These are phyloP conservation scores for Drosophila ananassae DNA, from an alignment of 1,140 invertebrate species.

Conservation along the genomic window DNA sequence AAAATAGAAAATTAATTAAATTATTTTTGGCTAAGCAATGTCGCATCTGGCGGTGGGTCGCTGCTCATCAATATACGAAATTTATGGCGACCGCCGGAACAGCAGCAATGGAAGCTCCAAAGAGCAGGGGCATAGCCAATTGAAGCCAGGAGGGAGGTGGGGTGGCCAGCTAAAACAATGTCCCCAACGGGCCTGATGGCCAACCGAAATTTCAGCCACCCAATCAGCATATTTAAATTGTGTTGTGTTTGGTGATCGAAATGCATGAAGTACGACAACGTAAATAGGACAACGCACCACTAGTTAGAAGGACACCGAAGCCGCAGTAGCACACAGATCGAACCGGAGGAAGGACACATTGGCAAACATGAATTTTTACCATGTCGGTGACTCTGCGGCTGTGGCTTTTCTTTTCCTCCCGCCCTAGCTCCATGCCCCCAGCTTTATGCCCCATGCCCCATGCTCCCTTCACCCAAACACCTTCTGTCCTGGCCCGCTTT, in stretches of 20 bases:
- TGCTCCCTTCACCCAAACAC: neutral
- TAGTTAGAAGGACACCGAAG: conserved; percentile 46
- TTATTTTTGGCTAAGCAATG: conserved; percentile 64
- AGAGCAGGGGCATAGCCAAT: conserved; percentile 57
- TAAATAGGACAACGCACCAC: conserved; percentile 66
- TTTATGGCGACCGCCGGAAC: conserved; percentile 55
- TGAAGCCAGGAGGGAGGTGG: conserved; percentile 45
- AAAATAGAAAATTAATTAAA: conserved; percentile 65
- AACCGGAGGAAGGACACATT: conserved; percentile 53
- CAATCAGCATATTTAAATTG: conserved; percentile 83
- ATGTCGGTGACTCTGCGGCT: conserved; percentile 50
- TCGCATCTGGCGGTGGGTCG: conserved; percentile 41
- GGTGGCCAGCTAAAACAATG: conserved; percentile 27
- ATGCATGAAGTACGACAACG: conserved; percentile 73
- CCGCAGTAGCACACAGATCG: neutral
- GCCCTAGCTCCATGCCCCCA: too few relatives aligned
- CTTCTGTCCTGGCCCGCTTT: conserved; percentile 20
- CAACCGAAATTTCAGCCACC: conserved; percentile 73
- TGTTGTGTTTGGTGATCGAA: conserved; percentile 79
- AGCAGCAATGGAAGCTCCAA: conserved; percentile 19
- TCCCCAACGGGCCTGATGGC: conserved; percentile 36
- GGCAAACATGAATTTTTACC: conserved; percentile 74
- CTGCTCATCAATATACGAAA: conserved; percentile 70
- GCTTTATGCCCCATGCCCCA: neutral
- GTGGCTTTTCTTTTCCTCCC: conserved; percentile 21